Percentiles rank a stretch among this genome's conserved stretches.
Evolutionary conservation across 2,797 vertebrate species (phyloP).

Genomic region (Argentina silus): DNA sequence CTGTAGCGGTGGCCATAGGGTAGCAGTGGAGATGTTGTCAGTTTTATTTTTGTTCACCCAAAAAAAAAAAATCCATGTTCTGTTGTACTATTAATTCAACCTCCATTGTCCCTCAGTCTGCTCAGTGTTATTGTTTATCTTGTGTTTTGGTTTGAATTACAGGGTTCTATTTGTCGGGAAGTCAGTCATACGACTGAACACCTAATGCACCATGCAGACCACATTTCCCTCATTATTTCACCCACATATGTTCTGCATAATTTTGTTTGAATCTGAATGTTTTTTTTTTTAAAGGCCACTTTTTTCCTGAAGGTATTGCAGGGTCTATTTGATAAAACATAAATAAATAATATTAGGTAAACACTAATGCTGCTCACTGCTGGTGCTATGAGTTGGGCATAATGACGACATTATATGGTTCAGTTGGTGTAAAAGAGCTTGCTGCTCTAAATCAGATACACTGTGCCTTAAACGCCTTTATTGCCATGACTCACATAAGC

Average conservation of each 20-base stretch:
- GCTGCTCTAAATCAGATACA: background rate
- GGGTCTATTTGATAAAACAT: too few relatives aligned
- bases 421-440: background rate
- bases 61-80: background rate
- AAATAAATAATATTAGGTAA: too few relatives aligned
- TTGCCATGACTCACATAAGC: background rate
- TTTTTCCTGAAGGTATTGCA: background rate
- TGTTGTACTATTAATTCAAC: background rate
- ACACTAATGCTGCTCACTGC: too few relatives aligned
- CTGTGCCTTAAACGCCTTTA: background rate
- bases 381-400: background rate
- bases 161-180: background rate
- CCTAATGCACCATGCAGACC: background rate
- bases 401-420: background rate
- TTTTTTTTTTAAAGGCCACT: too few relatives aligned
- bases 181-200: background rate
- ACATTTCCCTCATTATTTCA: background rate
- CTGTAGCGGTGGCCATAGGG: conserved; percentile 5
- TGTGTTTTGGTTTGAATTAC: background rate
- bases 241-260: background rate
- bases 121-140: background rate
- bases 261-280: too few relatives aligned
- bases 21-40: conserved; percentile 6
- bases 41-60: background rate
- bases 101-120: background rate